Conservation (phyloP, 2,888 invertebrate genomes). For the Candidula unifasciata region DNA sequence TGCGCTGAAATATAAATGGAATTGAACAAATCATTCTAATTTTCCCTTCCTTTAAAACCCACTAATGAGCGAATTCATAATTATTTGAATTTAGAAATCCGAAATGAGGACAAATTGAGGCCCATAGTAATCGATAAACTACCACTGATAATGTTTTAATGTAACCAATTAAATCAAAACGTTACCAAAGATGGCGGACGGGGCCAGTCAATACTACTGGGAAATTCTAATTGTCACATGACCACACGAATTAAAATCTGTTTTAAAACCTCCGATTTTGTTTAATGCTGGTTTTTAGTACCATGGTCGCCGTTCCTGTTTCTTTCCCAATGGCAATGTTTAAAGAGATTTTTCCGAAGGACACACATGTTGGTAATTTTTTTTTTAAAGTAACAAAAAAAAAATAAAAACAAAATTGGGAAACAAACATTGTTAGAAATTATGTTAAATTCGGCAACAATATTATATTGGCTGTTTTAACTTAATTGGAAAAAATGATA, state of each 20-base stretch:
- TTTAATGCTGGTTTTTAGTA: neutral
- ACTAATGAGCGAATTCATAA: conserved; percentile 24
- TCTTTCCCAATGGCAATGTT: neutral
- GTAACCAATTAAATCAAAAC: neutral
- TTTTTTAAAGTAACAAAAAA: neutral
- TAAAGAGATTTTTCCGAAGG: neutral
- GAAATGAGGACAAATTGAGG: conserved; percentile 12
- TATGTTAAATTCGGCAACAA: neutral
- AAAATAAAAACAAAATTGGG: neutral
- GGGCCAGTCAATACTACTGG: neutral
- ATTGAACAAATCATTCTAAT: conserved; percentile 11
- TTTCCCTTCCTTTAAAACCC: neutral
- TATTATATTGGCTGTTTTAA: neutral
- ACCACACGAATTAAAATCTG: neutral
- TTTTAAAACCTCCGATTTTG: neutral
- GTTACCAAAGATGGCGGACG: neutral
- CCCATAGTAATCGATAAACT: neutral
- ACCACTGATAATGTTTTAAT: neutral
- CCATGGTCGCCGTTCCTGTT: no score
- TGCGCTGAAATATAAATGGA: neutral
- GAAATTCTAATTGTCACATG: neutral
- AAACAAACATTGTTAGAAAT: neutral
- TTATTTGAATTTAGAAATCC: conserved; percentile 8
- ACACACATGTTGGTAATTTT: neutral
- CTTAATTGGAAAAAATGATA: no score